Percentiles rank a stretch among this genome's conserved stretches.
These are phyloP conservation scores for Paramuricea clavata DNA, from an alignment of 92 coral and sea anemone genomes.

Conservation along the genomic window DNA sequence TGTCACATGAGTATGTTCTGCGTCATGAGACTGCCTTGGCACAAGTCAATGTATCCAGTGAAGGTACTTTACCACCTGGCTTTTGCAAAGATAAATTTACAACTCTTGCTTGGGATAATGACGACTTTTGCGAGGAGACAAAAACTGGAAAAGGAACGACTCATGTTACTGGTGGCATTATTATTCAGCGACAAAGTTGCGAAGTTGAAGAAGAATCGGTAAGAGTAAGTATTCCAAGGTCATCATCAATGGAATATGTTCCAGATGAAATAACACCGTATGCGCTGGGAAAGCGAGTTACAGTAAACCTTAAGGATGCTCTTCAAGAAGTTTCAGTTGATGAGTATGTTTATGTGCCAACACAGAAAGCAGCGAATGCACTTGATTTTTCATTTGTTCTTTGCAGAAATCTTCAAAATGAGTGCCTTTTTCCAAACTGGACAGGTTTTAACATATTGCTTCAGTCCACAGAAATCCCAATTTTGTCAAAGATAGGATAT, in stretches of 20 bases:
- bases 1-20: background rate
- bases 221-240: background rate
- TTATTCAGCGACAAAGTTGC: background rate
- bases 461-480: conserved; percentile 19
- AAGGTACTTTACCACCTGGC: background rate
- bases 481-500: conserved; percentile 38
- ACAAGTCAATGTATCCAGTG: background rate
- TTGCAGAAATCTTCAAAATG: background rate
- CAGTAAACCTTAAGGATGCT: background rate
- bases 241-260: background rate
- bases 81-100: background rate
- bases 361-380: background rate
- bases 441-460: conserved; percentile 54
- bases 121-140: conserved; percentile 9
- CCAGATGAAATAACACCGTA: background rate
- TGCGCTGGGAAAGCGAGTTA: background rate
- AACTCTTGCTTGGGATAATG: conserved; percentile 16
- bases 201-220: background rate
- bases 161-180: conserved; percentile 13
- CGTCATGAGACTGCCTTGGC: conserved; percentile 24
- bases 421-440: conserved; percentile 23
- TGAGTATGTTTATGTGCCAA: background rate
- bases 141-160: conserved; percentile 2
- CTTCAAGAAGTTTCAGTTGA: background rate
- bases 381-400: background rate